Percentiles rank a stretch among this genome's conserved stretches.
Conservation (phyloP, 2,888 invertebrate genomes). For the Callosobruchus maculatus region DNA sequence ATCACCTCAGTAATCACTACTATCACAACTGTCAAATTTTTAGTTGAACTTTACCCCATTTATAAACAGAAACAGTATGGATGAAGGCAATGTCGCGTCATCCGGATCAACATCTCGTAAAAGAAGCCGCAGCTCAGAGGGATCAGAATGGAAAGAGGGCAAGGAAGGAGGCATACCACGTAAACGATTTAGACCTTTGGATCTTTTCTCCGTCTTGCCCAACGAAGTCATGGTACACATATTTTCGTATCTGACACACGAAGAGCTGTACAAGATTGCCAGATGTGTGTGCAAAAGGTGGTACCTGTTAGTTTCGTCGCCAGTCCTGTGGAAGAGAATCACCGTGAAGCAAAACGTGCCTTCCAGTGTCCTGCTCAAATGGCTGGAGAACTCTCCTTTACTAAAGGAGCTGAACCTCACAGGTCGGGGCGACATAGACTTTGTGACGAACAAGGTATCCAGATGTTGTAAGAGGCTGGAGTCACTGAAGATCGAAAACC, state of each 20-base stretch:
- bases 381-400: conserved; percentile 27
- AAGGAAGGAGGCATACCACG: not conserved
- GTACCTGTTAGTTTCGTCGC: conserved; percentile 21
- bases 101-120: not conserved
- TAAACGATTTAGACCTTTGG: not conserved
- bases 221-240: conserved; percentile 27
- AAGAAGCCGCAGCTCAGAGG: not conserved
- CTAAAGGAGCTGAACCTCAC: conserved; percentile 20
- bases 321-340: conserved; percentile 28
- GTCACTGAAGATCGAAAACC: conserved; percentile 21
- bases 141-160: not conserved
- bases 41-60: not conserved
- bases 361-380: conserved; percentile 22
- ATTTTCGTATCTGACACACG: conserved; percentile 25
- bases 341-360: conserved; percentile 23
- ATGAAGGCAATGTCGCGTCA: not conserved
- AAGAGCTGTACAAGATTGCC: conserved; percentile 22
- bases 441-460: conserved; percentile 16
- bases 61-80: not conserved
- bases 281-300: conserved; percentile 29
- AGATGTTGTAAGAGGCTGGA: conserved; percentile 22
- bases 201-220: conserved; percentile 12
- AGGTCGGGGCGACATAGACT: conserved; percentile 24
- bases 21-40: not conserved
- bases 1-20: not conserved